Base-by-base conservation (phyloP, 2,797 vertebrate species). In the Prunella strophiata region DNA sequence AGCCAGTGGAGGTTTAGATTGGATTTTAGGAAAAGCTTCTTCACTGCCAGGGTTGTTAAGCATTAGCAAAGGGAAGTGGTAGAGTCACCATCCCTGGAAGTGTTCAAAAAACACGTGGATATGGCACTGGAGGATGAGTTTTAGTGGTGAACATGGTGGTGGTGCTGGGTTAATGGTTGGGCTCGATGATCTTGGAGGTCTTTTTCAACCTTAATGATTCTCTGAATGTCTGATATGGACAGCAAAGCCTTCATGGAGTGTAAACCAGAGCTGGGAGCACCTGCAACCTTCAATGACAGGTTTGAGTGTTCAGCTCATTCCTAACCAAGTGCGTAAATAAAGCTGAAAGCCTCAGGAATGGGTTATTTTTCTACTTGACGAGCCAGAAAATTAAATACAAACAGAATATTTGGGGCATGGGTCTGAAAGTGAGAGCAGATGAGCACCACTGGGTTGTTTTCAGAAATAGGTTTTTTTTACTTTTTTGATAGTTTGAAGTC, bases 371-470 rank as follows among this genome's bases (percentile, higher is more conserved):
- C 94, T 92, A 84, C 81, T 93, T 95, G 61, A 48, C 1, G 38
- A 93, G 79, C 78, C 38, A 75, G 91, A 95, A 91, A 94, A 91
- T 91, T 11, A 89, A 96, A 87, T 74, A 74, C 34, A 91, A 82
- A 65, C 43, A 32, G 27, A 29, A 25, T 67, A 74, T 85, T 55
- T 72, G 72, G 65, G 86, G 47, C 78, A 73, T 0, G 0, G 27
- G 27, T 54, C 11, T 63, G 38, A 74, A 86, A 92, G 74, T 76
- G 43, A 70, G 70, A 89, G 82, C 67, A 73, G 77, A 72, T 78
- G 70, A 91, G 23, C 0, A 2, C 67, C 61, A 40, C 30, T 68
- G 62, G 18, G 40, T 81, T 89, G 47, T 70, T 91, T 72, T 54
- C 47, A 51, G 54, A 70, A 34, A 10, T 11, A 1, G n/a, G 18